Percentiles rank a stretch among this genome's conserved stretches.
phyloP scores from a whole-genome alignment of 2,888 invertebrate species.

The Synanthedon tipuliformis region DNA sequence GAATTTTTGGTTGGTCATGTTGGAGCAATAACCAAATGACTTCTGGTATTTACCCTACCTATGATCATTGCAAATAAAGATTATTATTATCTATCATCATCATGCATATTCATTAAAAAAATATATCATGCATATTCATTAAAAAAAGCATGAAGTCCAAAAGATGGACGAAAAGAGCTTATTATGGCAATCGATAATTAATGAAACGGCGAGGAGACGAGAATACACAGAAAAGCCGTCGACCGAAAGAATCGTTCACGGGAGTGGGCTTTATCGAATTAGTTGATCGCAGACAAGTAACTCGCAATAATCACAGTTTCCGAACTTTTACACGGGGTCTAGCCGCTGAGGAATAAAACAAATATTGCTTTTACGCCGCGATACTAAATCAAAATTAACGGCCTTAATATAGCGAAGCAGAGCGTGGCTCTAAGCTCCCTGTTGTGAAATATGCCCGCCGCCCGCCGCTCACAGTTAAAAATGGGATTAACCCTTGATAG shows the following conservation, averaged over 20 bases:
- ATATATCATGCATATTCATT: too few relatives aligned
- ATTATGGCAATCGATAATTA: not conserved
- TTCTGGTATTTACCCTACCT: too few relatives aligned
- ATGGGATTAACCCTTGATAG: conserved; percentile 66
- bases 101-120: too few relatives aligned
- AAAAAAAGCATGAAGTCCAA: not conserved
- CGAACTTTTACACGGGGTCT: conserved; percentile 47
- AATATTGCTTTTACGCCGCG: conserved; percentile 67
- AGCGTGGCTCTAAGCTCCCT: conserved; percentile 61
- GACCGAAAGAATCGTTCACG: conserved; percentile 38
- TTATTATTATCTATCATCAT: too few relatives aligned
- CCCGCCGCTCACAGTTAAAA: conserved; percentile 66
- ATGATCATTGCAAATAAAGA: too few relatives aligned
- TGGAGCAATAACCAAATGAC: too few relatives aligned
- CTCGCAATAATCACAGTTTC: conserved; percentile 45
- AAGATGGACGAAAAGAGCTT: not conserved
- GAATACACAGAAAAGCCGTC: conserved; percentile 33
- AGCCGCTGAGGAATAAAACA: conserved; percentile 62
- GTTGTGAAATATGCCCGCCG: conserved; percentile 66
- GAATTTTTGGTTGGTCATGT: too few relatives aligned
- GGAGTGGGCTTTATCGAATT: conserved; percentile 56
- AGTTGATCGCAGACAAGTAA: conserved; percentile 42
- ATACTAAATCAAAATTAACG: conserved; percentile 72
- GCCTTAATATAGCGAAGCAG: conserved; percentile 64
- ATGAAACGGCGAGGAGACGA: conserved; percentile 7